Evolutionary conservation across 2,888 invertebrate species (phyloP).

Genomic region (Polymixis flavicincta): DNA sequence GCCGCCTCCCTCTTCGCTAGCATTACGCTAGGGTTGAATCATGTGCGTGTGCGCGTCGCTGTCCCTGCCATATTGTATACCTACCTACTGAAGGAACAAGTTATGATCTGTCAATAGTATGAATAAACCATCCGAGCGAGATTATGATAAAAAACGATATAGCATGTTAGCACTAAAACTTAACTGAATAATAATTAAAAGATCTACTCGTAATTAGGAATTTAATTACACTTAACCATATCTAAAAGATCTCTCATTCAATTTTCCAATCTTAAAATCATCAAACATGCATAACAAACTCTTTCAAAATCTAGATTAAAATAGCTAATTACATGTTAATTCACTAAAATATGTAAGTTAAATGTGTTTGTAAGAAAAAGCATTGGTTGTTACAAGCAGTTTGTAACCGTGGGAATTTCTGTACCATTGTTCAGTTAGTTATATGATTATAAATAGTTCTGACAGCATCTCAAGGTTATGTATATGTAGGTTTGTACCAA

Average conservation of each 20-base stretch:
- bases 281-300: neutral
- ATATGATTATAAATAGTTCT: slow-evolving; percentile 50
- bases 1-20: too few species aligned
- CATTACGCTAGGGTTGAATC: too few species aligned
- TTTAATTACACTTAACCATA: too few species aligned
- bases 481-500: neutral
- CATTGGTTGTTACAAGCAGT: slow-evolving; percentile 22
- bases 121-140: too few species aligned
- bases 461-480: slow-evolving; percentile 51
- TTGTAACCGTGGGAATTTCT: slow-evolving; percentile 63
- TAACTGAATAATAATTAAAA: neutral
- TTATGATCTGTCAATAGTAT: too few species aligned
- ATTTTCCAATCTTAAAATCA: neutral
- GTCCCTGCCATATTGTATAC: too few species aligned
- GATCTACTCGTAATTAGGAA: too few species aligned
- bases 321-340: slow-evolving; percentile 25
- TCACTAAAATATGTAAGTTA: slow-evolving; percentile 15
- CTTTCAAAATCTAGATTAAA: slow-evolving; percentile 19
- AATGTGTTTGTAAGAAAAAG: slow-evolving; percentile 23
- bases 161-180: neutral
- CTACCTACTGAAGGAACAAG: too few species aligned
- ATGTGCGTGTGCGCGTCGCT: too few species aligned
- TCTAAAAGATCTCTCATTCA: neutral
- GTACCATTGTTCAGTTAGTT: slow-evolving; percentile 50
- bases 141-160: neutral